Percentiles rank a stretch among this genome's conserved stretches.
These are phyloP conservation scores for Meghimatium bilineatum DNA, from an alignment of 2,888 invertebrate genomes.

Conservation along the genomic window DNA sequence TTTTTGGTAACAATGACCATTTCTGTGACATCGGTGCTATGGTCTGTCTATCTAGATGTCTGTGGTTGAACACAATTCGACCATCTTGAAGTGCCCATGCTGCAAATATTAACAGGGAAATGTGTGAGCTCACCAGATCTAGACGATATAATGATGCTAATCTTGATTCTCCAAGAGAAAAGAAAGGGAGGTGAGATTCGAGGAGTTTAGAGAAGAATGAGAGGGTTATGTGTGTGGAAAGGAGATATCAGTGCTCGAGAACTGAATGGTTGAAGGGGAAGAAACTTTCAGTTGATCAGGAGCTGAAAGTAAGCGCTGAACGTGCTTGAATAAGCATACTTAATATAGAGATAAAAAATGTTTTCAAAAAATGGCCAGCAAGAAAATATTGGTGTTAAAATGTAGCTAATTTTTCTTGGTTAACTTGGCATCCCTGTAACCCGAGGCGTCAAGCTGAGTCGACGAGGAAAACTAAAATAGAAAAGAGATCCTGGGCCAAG, in stretches of 20 bases:
- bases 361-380: too few species aligned
- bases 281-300: background rate
- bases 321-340: background rate
- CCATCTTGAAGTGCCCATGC: background rate
- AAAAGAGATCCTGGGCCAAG: background rate
- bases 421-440: background rate
- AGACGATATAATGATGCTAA: background rate
- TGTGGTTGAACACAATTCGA: too few species aligned
- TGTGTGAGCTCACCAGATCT: background rate
- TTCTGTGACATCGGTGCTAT: too few species aligned
- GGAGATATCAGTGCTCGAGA: too few species aligned
- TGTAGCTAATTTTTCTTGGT: constrained; percentile 3
- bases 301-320: background rate
- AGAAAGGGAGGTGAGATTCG: too few species aligned
- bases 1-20: too few species aligned
- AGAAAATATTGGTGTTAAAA: background rate
- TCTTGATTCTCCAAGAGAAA: background rate
- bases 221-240: too few species aligned
- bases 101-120: background rate
- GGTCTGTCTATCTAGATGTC: too few species aligned
- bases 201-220: too few species aligned
- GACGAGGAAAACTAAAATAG: background rate
- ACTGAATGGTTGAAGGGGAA: background rate
- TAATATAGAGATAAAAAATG: background rate
- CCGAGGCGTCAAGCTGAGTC: background rate